A percentile compares a stretch with the other conserved stretches of the same genome.
Conservation (phyloP, 2,797 vertebrate genomes). For the Falco columbarius region DNA sequence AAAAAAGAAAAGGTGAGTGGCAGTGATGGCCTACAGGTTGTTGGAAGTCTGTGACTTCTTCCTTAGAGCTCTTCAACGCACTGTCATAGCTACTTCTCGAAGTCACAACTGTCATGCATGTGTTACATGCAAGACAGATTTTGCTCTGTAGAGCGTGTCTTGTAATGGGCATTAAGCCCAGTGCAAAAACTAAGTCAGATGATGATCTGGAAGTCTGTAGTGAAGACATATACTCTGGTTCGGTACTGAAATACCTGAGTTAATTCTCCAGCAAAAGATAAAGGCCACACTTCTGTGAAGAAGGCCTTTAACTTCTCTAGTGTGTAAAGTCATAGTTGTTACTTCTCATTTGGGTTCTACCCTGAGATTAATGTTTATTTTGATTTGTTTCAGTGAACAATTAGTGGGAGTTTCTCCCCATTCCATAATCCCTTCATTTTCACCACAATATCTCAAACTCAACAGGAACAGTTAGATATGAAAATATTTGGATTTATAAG, state of each 20-base stretch:
- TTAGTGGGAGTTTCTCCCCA: not conserved
- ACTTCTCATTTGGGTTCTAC: not conserved
- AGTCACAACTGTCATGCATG: not conserved
- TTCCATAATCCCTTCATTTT: not conserved
- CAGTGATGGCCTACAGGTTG: not conserved
- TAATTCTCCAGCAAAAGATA: not conserved
- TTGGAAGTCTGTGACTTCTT: not conserved
- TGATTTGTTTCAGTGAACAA: not conserved
- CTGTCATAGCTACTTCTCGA: not conserved
- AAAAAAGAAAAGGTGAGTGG: conserved; percentile 36
- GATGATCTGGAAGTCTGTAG: not conserved
- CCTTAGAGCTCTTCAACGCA: not conserved
- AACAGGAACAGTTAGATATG: not conserved
- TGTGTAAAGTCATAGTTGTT: not conserved
- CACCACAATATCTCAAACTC: not conserved
- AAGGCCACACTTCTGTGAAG: not conserved
- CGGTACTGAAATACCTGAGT: not conserved
- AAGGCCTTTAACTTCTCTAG: not conserved
- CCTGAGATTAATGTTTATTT: not conserved
- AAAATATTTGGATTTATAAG: not conserved
- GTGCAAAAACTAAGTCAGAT: not conserved
- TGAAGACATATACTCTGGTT: not conserved
- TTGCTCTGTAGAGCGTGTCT: not conserved
- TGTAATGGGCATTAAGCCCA: not conserved
- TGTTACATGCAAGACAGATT: not conserved